Percentiles rank a stretch among this genome's conserved stretches.
These are phyloP conservation scores for Gulo gulo DNA, from an alignment of 2,113 vertebrate species.

Conservation along the genomic window DNA sequence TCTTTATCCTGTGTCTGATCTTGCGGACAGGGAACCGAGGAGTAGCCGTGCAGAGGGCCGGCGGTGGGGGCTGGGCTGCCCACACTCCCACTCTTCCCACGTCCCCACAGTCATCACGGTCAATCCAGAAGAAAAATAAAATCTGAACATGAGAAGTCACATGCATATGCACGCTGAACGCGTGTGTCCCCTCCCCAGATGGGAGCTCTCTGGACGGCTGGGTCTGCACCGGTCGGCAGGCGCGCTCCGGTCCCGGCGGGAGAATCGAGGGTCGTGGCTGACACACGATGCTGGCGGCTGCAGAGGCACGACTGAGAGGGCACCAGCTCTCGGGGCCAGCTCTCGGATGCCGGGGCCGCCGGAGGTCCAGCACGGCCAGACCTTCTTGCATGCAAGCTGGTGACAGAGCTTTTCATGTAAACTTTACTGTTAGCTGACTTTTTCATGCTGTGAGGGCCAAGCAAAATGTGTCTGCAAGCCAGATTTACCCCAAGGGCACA, in stretches of 20 bases:
- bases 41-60: rapidly evolving
- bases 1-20: background rate
- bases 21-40: rapidly evolving
- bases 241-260: rapidly evolving
- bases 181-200: rapidly evolving
- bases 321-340: background rate
- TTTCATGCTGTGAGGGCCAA: background rate
- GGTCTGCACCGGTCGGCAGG: background rate
- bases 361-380: rapidly evolving
- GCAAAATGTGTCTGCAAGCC: background rate
- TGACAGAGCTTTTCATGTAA: background rate
- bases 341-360: background rate
- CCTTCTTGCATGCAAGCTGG: too few relatives aligned
- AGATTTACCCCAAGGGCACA: too few relatives aligned
- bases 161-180: rapidly evolving
- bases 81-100: rapidly evolving
- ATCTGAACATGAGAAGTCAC: too few relatives aligned
- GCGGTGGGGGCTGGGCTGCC: background rate
- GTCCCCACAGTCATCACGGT: rapidly evolving
- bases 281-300: rapidly evolving
- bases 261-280: rapidly evolving
- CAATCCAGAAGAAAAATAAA: background rate
- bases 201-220: background rate
- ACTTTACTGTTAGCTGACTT: background rate
- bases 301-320: rapidly evolving